Conservation (phyloP, 2,797 vertebrate genomes). For the Chiloscyllium punctatum region DNA sequence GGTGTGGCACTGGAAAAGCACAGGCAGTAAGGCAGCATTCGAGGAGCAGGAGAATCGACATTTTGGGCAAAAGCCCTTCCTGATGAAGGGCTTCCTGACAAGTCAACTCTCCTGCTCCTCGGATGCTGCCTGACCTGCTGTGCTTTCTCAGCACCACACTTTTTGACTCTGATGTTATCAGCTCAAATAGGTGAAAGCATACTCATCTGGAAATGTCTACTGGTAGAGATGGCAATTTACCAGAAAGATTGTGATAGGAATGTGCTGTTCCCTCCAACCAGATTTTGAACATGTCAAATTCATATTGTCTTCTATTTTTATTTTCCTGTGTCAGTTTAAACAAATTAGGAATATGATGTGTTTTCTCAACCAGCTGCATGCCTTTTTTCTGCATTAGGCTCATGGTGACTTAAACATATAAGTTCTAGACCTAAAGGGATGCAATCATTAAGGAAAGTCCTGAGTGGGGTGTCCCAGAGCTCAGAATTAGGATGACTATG, state of each 20-base stretch:
- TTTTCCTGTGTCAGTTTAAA: neutral
- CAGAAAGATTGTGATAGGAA: neutral
- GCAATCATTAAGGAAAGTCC: neutral
- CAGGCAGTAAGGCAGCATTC: too few species aligned
- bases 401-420: neutral
- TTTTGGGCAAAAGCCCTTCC: too few species aligned
- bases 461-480: neutral
- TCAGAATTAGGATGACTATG: neutral
- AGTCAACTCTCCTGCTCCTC: too few species aligned
- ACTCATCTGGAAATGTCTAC: neutral
- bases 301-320: neutral
- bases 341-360: neutral
- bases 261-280: neutral
- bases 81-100: too few species aligned
- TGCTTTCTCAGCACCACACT: too few species aligned
- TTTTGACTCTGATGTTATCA: too few species aligned
- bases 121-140: too few species aligned
- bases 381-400: neutral
- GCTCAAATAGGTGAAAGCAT: neutral
- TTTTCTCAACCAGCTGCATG: neutral
- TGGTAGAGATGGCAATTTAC: neutral
- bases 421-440: neutral
- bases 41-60: too few species aligned
- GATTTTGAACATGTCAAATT: neutral
- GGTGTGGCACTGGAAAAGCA: too few species aligned